Conservation (phyloP, 2,797 vertebrate genomes). For the Danio choprae region DNA sequence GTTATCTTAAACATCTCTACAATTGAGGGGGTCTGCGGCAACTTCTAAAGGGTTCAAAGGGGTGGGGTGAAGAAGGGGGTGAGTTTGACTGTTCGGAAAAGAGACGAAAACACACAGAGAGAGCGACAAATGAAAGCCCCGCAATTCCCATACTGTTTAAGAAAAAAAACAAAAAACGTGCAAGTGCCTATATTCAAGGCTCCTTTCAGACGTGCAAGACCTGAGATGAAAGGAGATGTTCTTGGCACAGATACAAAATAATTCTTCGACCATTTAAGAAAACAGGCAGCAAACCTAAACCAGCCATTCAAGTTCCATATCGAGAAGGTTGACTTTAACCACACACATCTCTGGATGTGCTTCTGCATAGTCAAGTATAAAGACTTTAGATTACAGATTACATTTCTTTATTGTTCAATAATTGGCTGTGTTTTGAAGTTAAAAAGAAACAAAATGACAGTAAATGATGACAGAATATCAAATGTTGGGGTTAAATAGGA, state of each 20-base stretch:
- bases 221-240: constrained; percentile 75
- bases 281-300: constrained; percentile 25
- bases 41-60: constrained; percentile 69
- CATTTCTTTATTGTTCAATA: no score
- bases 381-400: no score
- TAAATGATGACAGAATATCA: background rate
- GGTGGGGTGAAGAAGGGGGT: constrained; percentile 19
- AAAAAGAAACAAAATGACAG: background rate
- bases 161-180: constrained; percentile 52
- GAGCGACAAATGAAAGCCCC: constrained; percentile 47
- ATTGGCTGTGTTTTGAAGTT: no score
- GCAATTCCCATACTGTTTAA: constrained; percentile 59
- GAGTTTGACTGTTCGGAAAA: constrained; percentile 59
- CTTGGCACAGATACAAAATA: constrained; percentile 71
- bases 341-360: constrained; percentile 8
- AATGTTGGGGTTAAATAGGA: background rate
- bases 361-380: background rate
- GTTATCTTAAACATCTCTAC: constrained; percentile 70
- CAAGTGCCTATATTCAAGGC: constrained; percentile 71
- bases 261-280: constrained; percentile 65
- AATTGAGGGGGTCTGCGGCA: constrained; percentile 59
- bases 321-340: constrained; percentile 12
- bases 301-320: constrained; percentile 29
- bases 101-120: constrained; percentile 60
- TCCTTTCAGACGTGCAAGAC: constrained; percentile 67